Conservation (phyloP, 2,113 vertebrate genomes). For the Cottus gobio region DNA sequence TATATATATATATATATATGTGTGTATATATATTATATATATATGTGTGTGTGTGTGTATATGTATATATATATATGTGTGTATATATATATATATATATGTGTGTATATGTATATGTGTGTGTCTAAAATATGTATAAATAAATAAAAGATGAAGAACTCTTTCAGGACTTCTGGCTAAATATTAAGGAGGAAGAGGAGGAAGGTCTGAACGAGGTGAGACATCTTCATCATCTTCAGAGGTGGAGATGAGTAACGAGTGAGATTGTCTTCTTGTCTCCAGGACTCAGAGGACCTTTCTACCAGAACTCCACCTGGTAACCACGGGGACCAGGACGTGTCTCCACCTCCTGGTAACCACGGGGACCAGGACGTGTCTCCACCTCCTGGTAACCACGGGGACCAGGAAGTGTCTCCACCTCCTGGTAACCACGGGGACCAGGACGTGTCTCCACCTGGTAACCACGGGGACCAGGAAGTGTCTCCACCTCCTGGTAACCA, state of each 20-base stretch:
- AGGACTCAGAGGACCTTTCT: constrained; percentile 1
- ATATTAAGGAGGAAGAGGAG: constrained; percentile 15
- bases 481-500: constrained; percentile 7
- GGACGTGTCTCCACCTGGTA: too few species aligned
- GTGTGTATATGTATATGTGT: too few species aligned
- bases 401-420: not conserved
- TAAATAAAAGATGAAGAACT: too few species aligned
- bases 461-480: too few species aligned
- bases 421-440: constrained; percentile 26
- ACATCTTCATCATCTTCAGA: not conserved
- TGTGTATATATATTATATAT: too few species aligned
- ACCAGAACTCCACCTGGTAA: not conserved
- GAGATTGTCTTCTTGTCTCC: not conserved
- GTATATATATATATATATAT: too few species aligned
- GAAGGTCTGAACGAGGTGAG: constrained; percentile 21
- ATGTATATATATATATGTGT: too few species aligned
- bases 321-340: too few species aligned
- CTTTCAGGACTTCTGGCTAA: constrained; percentile 51
- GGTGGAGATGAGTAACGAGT: not conserved
- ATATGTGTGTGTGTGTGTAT: too few species aligned
- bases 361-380: not conserved
- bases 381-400: too few species aligned
- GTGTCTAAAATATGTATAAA: too few species aligned
- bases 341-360: constrained; percentile 3
- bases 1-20: too few species aligned